Base-by-base conservation (phyloP, 2,113 vertebrate species). In the Daboia siamensis region DNA sequence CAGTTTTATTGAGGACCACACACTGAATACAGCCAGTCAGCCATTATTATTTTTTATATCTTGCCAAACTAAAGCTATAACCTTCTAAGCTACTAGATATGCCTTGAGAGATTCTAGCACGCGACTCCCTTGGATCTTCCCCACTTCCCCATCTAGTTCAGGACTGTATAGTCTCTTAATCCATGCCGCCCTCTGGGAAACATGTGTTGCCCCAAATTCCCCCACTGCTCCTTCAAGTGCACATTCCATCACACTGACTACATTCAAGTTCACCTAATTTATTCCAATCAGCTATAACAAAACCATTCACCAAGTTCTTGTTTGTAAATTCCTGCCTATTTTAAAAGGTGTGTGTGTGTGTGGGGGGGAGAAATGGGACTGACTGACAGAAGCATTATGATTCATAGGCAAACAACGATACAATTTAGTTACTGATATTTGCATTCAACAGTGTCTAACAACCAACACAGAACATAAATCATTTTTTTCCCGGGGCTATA, bases 391-490 rank as follows among this genome's bases (percentile, higher is more conserved):
- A 91, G 0, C 91, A 56, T 80, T 90, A 10, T 93, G 93, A 74
- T 91, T 95, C 94, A 94, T 57, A 94, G 92, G 23, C 69, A 94
- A 94, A 61, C 61, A 94, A 91, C 96, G 93, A 93, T 95, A 95
- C 93, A 92, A 90, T 94, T 97, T 96, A 92, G 94, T 95, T 96
- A 93, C 86, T 55, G 91, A 88, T 95, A 96, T 94, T 94, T 91
- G 90, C 85, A 90, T 96, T 95, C 94, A 89, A 89, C 93, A 93
- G 94, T 80, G 74, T 89, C 95, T 94, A 94, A 96, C 93, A 89
- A 93, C 94, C 96, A 95, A 89, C 64, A 93, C 92, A 96, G 93
- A 93, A 84, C 74, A 91, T 94, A 92, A 93, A 86, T 96, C 93
- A 91, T 95, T 94, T 93, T 90, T 94, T 87, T 23, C 33, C 13